A percentile compares a stretch with the other conserved stretches of the same genome.
Conservation (phyloP, 2,888 invertebrate species). For the Branchellion lobata region DNA sequence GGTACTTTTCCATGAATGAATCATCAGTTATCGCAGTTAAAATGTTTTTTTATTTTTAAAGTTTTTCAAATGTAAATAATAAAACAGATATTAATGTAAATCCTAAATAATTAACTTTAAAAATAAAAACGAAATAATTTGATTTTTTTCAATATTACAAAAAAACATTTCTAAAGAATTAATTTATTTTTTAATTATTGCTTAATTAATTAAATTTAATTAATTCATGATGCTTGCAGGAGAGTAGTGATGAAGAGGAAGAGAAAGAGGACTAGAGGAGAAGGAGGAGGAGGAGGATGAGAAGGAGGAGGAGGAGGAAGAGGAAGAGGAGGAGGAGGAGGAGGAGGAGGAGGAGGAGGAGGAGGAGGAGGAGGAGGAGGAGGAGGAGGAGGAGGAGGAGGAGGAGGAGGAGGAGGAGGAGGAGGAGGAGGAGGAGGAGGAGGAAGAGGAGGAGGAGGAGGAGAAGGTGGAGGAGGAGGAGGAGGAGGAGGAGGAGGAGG, state of each 20-base stretch:
- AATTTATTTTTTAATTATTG: not conserved
- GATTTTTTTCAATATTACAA: too few species aligned
- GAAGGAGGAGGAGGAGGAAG: too few species aligned
- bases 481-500: slow-evolving; percentile 15
- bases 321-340: slow-evolving; percentile 1
- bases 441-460: not conserved
- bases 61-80: too few species aligned
- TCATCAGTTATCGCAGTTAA: too few species aligned
- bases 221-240: not conserved
- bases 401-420: not conserved
- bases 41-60: too few species aligned
- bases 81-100: too few species aligned
- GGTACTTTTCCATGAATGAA: too few species aligned
- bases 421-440: slow-evolving; percentile 1
- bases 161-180: too few species aligned
- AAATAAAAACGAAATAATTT: too few species aligned
- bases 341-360: not conserved
- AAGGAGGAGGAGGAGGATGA: too few species aligned
- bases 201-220: not conserved
- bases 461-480: not conserved
- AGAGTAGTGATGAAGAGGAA: not conserved
- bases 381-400: not conserved
- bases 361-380: not conserved
- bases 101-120: too few species aligned
- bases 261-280: not conserved